A percentile compares a stretch with the other conserved stretches of the same genome.
These are phyloP conservation scores for Drosophila mimica DNA, from an alignment of 2,888 invertebrate genomes.

Conservation along the genomic window DNA sequence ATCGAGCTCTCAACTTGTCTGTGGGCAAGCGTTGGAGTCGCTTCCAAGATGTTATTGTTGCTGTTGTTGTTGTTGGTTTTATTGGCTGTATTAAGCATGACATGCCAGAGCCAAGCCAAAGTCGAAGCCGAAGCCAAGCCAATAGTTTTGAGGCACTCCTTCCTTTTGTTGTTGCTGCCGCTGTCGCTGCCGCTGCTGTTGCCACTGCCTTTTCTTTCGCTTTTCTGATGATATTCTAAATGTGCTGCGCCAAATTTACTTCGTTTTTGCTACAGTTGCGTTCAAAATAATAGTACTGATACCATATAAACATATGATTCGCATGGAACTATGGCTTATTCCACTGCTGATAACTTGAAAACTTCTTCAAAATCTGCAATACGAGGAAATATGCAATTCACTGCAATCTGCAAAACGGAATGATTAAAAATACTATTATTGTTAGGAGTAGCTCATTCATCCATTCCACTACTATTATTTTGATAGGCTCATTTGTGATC, in stretches of 20 bases:
- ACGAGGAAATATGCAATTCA: background rate
- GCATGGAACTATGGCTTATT: background rate
- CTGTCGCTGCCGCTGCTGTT: constrained; percentile 18
- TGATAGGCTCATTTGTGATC: background rate
- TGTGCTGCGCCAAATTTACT: constrained; percentile 80
- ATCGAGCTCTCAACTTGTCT: constrained; percentile 53
- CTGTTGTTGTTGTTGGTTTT: constrained; percentile 58
- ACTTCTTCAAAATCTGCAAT: background rate
- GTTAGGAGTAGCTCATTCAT: background rate
- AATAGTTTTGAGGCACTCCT: constrained; percentile 77
- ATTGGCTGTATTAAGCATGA: constrained; percentile 80
- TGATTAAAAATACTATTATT: background rate
- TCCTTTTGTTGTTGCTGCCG: constrained; percentile 56
- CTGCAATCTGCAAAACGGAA: background rate
- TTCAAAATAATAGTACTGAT: background rate
- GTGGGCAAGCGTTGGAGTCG: constrained; percentile 63
- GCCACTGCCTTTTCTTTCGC: constrained; percentile 31
- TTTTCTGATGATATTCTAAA: constrained; percentile 83
- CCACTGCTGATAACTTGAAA: background rate
- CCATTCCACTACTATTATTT: background rate
- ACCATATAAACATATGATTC: background rate
- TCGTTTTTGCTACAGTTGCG: constrained; percentile 66
- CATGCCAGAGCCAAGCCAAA: constrained; percentile 74
- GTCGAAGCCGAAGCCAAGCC: constrained; percentile 47
- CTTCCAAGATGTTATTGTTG: constrained; percentile 64